These are phyloP conservation scores for Stegastes partitus DNA, from an alignment of 2,113 vertebrate genomes.

Conservation along the genomic window DNA sequence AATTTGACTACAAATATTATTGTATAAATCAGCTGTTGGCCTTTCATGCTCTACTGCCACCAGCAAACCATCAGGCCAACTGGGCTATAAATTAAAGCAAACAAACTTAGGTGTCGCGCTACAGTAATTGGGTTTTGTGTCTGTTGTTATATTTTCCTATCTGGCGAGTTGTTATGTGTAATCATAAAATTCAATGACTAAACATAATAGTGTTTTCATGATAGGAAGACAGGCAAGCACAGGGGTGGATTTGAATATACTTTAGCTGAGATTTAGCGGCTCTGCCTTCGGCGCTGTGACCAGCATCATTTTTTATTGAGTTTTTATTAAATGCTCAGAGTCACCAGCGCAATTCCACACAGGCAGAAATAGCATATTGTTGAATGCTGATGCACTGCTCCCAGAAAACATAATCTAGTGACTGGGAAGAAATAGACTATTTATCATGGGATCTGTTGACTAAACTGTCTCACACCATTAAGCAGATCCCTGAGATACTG, in stretches of 20 bases:
- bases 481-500: slow-evolving; percentile 66
- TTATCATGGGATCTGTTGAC: slow-evolving; percentile 74
- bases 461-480: slow-evolving; percentile 74
- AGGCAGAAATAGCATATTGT: slow-evolving; percentile 64
- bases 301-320: slow-evolving; percentile 69
- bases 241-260: slow-evolving; percentile 66
- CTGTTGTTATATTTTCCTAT: slow-evolving; percentile 70
- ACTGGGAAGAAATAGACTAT: slow-evolving; percentile 61
- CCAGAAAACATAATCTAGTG: slow-evolving; percentile 64
- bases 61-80: slow-evolving; percentile 45
- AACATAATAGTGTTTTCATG: slow-evolving; percentile 78
- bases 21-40: slow-evolving; percentile 67
- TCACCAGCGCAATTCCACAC: slow-evolving; percentile 56
- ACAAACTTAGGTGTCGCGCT: slow-evolving; percentile 61
- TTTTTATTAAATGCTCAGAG: slow-evolving; percentile 77
- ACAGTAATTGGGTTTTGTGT: slow-evolving; percentile 74
- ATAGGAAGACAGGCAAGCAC: slow-evolving; percentile 51
- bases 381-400: slow-evolving; percentile 53
- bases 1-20: slow-evolving; percentile 67
- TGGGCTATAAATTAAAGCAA: slow-evolving; percentile 73
- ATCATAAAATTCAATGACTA: slow-evolving; percentile 82
- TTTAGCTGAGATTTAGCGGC: slow-evolving; percentile 75
- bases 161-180: slow-evolving; percentile 69
- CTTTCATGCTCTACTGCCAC: slow-evolving; percentile 58
- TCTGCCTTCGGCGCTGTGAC: slow-evolving; percentile 62